Conservation (phyloP, 1,140 invertebrate genomes). For the Phthorimaea operculella region DNA sequence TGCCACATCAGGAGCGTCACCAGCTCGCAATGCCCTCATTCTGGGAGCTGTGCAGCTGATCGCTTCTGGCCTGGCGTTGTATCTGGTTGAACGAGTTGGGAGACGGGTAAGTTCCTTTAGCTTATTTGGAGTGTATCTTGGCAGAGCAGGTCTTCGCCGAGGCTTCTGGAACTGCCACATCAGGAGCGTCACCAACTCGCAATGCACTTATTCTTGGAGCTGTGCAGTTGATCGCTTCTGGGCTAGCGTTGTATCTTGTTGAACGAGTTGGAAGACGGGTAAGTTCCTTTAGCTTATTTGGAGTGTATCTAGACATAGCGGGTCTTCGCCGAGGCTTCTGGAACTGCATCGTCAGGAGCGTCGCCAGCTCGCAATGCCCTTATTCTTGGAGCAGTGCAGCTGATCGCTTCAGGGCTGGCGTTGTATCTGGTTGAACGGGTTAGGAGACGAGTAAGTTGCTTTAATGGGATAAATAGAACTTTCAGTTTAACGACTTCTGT, state of each 20-base stretch:
- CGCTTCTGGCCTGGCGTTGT: slow-evolving; percentile 27
- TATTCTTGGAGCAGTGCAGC: slow-evolving; percentile 29
- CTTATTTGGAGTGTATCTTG: too few relatives aligned
- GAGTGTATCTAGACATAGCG: background rate
- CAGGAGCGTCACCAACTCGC: slow-evolving; percentile 20
- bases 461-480: too few relatives aligned
- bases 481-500: too few relatives aligned
- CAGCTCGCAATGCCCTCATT: slow-evolving; percentile 28
- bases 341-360: slow-evolving; percentile 3
- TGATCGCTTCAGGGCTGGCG: slow-evolving; percentile 25
- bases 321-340: background rate
- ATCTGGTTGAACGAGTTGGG: slow-evolving; percentile 33
- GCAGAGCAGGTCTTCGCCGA: background rate
- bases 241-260: slow-evolving; percentile 28
- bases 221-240: slow-evolving; percentile 30
- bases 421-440: slow-evolving; percentile 34
- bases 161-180: background rate
- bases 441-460: slow-evolving; percentile 14
- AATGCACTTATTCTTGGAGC: slow-evolving; percentile 30
- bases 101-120: slow-evolving; percentile 28
- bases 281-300: too few relatives aligned
- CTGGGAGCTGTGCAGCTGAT: slow-evolving; percentile 32
- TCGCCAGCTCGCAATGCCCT: slow-evolving; percentile 30
- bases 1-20: slow-evolving; percentile 13
- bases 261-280: slow-evolving; percentile 35